Evolutionary conservation across 2,797 vertebrate species (phyloP), one percentile per base, ranked within the genome.

Genomic region (Danio kyathit): DNA sequence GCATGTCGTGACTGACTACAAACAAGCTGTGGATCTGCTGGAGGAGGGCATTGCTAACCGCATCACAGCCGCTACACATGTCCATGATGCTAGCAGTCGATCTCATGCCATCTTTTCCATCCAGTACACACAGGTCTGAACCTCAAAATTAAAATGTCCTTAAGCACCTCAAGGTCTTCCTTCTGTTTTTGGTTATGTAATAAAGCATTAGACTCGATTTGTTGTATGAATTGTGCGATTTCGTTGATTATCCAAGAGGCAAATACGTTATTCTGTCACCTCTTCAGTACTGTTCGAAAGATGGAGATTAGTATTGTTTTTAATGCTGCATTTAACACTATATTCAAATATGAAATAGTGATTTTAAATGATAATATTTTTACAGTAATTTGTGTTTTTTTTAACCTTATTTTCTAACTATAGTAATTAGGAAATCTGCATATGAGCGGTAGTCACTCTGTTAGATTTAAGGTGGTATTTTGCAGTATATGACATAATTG

Each of bases 61-160:
- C 89, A 98, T 99, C 88, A 99, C 98, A 0, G 98, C 98, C 76
- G 95, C 97, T 59, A 99, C 98, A 1, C 97, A 99, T 82, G 91
- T 97, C 91, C 98, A 99, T 6, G 96, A 97, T n/a, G 95, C 97
- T 89, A 99, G 98, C 93, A 99, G 98, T 92, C 94, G 98, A 86
- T 99, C 98, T 49, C 98, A 99, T 56, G 97, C 97, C 90, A 98
- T 99, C 92, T 99, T 99, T 90, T 98, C 96, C 76, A 97, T 99
- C 89, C 95, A 98, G 89, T 99, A 96, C 88, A 96, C 96, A 16
- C 96, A 99, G 96, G 98, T 99, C 86, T 60, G 86, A 17, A 71
- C 66, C 60, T 76, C 79, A 54, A 3, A 19, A 61, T 12, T n/a
- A n/a, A n/a, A n/a, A 65, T 46, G 29, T 11, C 12, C 49, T 13